Conservation (phyloP, 2,888 invertebrate species). For the Dryocosmus kuriphilus region DNA sequence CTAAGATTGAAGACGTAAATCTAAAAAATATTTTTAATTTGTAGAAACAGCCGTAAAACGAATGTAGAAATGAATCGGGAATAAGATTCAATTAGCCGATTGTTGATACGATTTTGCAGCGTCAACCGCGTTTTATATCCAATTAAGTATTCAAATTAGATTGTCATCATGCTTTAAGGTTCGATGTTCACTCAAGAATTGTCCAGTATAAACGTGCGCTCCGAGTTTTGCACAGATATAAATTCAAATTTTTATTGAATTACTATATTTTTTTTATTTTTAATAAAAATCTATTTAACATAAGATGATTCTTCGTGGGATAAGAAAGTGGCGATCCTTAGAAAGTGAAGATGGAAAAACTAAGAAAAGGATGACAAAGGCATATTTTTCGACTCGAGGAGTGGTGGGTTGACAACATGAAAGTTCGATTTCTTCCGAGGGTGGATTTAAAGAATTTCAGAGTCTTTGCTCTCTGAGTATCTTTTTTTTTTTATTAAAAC, state of each 20-base stretch:
- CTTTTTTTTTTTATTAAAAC: neutral
- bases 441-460: conserved; percentile 11
- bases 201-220: conserved; percentile 20
- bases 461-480: conserved; percentile 1
- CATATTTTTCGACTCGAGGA: conserved; percentile 2
- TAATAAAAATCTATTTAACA: neutral
- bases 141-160: conserved; percentile 68
- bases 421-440: conserved; percentile 3
- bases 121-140: conserved; percentile 60
- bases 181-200: conserved; percentile 40
- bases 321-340: conserved; percentile 53
- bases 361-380: conserved; percentile 2
- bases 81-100: conserved; percentile 1
- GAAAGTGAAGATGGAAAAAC: conserved; percentile 42
- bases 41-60: too few species aligned
- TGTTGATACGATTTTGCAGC: conserved; percentile 50
- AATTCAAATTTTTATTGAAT: neutral
- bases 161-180: conserved; percentile 63
- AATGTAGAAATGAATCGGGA: neutral
- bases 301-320: conserved; percentile 49
- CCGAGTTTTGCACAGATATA: neutral
- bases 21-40: too few species aligned
- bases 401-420: conserved; percentile 32
- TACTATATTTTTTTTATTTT: neutral
- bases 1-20: too few species aligned